These are phyloP conservation scores for Pristionchus japonicus DNA, from an alignment of 2,888 invertebrate species.

Conservation along the genomic window DNA sequence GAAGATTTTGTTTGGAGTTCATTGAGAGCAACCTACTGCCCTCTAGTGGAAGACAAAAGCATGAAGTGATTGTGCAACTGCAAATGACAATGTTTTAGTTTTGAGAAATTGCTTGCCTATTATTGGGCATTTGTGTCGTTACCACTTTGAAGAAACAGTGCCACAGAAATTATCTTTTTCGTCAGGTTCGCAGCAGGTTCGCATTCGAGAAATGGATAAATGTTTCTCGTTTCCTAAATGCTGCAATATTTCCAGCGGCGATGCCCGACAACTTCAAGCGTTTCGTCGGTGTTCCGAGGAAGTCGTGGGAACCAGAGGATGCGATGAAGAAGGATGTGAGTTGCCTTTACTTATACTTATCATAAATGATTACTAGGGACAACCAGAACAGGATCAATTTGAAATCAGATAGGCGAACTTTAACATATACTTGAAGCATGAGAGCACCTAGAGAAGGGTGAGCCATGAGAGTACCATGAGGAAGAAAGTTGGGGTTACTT, in stretches of 20 bases:
- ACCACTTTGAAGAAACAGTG: too few relatives aligned
- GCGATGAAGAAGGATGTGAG: constrained; percentile 18
- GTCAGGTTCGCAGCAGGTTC: too few relatives aligned
- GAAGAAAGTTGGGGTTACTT: too few relatives aligned
- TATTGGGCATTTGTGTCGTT: too few relatives aligned
- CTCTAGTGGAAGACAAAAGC: background rate
- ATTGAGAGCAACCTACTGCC: background rate
- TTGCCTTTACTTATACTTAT: background rate
- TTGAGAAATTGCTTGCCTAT: too few relatives aligned
- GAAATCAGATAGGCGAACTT: background rate
- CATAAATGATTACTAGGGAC: background rate
- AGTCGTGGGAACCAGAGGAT: constrained; percentile 44
- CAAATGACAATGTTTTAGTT: background rate
- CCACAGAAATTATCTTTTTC: too few relatives aligned
- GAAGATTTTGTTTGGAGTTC: background rate
- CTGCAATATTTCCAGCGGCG: background rate
- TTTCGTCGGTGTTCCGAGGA: constrained; percentile 18
- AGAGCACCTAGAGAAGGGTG: too few relatives aligned
- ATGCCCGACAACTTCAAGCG: constrained; percentile 45
- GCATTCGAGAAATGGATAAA: too few relatives aligned
- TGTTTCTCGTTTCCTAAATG: background rate
- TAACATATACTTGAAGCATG: background rate
- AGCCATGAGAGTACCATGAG: too few relatives aligned
- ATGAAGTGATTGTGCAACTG: background rate
- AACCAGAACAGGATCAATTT: background rate